Base-by-base conservation (phyloP, 2,113 vertebrate genomes). In the Rhombomys opimus region DNA sequence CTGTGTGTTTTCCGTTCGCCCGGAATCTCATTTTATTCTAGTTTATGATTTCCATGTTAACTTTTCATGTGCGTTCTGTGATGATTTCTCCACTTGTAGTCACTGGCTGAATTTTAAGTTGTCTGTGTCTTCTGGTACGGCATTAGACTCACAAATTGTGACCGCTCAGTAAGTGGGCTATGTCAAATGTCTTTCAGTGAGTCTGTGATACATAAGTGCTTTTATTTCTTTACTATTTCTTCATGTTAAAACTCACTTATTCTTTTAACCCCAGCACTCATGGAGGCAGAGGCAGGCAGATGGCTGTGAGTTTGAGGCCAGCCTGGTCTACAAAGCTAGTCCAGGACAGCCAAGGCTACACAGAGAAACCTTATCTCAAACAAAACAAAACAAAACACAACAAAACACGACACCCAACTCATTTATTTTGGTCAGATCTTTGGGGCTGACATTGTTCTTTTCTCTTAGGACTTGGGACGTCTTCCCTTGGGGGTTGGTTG, bases 21-120 rank as follows among this genome's bases (percentile, higher is more conserved):
- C 81, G 54, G 78, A 17, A 59, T 75, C 88, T 65, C 77, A 81
- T 65, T 94, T 92, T 89, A 81, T 73, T 20, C 50, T 73, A 63
- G 23, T 72, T 93, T 93, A 18, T 81, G 61, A 65, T 78, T 12
- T 77, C 27, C 85, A 1, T 18, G 23, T 82, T 65, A 84, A 67
- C 68, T 93, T 89, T 82, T 85, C 78, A 50, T 11, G 1, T 87
- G 15, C 61, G 7, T 73, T 95, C 61, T 88, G 59, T 35, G 75
- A 7, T 41, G 84, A 61, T 63, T n/a, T 13, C 87, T 65, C 30
- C 80, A 7, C 46, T 54, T 81, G 46, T 61, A 50, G 30, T 46
- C 13, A 52, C 25, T 67, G 35, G 7, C 65, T 68, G 25, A 25
- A 38, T 68, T 87, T 93, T n/a, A 77, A 77, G 25, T 63, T 38